Evolutionary conservation across 2,113 vertebrate species (phyloP).

Genomic region (Apodemus speciosus): DNA sequence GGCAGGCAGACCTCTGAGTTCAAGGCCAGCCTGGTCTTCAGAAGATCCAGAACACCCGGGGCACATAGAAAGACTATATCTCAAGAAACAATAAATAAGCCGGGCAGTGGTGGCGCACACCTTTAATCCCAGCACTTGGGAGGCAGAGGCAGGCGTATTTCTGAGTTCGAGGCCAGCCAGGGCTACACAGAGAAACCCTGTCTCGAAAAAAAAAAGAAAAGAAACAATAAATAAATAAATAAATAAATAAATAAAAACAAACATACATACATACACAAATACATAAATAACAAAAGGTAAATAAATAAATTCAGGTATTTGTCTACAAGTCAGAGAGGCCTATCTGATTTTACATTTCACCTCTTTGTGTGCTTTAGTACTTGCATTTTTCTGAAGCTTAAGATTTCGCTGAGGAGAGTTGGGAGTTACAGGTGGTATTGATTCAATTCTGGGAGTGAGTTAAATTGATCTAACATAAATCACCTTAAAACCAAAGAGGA

Average conservation of each 20-base stretch:
- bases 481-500: constrained; percentile 69
- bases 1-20: not conserved
- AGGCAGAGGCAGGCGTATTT: too few species aligned
- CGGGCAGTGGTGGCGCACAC: too few species aligned
- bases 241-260: not conserved
- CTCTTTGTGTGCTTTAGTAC: constrained; percentile 28
- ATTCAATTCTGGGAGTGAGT: constrained; percentile 68
- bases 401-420: constrained; percentile 1
- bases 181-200: too few species aligned
- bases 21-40: not conserved
- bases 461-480: constrained; percentile 78
- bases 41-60: not conserved
- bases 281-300: not conserved
- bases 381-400: constrained; percentile 62
- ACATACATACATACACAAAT: too few species aligned
- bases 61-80: not conserved
- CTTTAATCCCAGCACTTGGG: too few species aligned
- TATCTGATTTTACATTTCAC: constrained; percentile 41
- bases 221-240: not conserved
- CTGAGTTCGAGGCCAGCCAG: too few species aligned
- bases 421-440: constrained; percentile 68
- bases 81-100: not conserved
- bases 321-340: not conserved
- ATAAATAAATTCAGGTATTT: not conserved
- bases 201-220: not conserved